These are phyloP conservation scores for Alosa alosa DNA, from an alignment of 2,113 vertebrate species.

Conservation along the genomic window DNA sequence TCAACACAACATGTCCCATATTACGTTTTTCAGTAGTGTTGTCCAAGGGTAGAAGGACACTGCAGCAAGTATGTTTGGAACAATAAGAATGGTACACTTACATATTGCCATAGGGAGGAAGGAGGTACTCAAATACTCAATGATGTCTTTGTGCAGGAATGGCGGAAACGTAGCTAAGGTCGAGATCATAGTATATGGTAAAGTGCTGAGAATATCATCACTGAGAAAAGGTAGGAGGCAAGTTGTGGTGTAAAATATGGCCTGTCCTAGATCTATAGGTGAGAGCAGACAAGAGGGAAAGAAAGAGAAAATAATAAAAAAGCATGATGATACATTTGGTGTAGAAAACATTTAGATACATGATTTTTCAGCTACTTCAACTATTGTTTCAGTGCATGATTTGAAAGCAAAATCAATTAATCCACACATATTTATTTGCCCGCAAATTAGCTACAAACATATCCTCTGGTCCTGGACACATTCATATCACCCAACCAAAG, in stretches of 20 bases:
- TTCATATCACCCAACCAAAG: not conserved
- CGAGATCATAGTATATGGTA: slow-evolving; percentile 99
- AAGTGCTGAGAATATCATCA: slow-evolving; percentile 98
- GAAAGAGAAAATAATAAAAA: slow-evolving; percentile 53
- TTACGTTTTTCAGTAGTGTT: too few species aligned
- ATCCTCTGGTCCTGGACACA: too few species aligned
- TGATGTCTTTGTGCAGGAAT: slow-evolving; percentile 99
- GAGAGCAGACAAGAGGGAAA: slow-evolving; percentile 67
- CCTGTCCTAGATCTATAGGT: slow-evolving; percentile 95
- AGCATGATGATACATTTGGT: not conserved
- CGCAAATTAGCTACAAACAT: too few species aligned
- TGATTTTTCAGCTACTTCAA: too few species aligned
- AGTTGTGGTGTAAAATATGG: slow-evolving; percentile 99
- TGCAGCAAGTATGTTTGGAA: too few species aligned
- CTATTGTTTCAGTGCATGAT: too few species aligned
- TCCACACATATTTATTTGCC: too few species aligned
- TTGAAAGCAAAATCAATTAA: too few species aligned
- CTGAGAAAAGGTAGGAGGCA: slow-evolving; percentile 98
- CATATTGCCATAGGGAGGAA: slow-evolving; percentile 99
- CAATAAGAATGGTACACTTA: slow-evolving; percentile 74
- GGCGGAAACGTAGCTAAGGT: slow-evolving; percentile 98
- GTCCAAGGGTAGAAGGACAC: not conserved
- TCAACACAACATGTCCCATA: too few species aligned
- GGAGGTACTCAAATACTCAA: slow-evolving; percentile 98
- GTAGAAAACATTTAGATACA: too few species aligned